phyloP scores from a whole-genome alignment of 2,888 invertebrate genomes.

The Physocephala rufipes region DNA sequence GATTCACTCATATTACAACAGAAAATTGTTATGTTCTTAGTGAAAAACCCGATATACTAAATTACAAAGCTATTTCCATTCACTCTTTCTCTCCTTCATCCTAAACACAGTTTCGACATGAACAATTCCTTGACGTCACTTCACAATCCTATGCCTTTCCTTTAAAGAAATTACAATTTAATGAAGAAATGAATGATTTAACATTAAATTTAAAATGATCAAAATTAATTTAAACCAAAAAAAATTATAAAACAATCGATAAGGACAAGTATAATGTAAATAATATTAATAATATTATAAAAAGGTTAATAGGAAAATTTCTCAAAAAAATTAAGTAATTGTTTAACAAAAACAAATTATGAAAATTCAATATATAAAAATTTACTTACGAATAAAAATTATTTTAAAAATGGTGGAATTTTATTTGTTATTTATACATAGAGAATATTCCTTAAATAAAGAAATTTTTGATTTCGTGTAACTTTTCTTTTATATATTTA shows the following conservation, averaged over 20 bases:
- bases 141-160: too few species aligned
- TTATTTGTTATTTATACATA: not conserved
- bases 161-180: too few species aligned
- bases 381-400: constrained; percentile 31
- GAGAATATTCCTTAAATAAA: not conserved
- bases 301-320: constrained; percentile 38
- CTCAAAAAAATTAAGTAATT: constrained; percentile 36
- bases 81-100: not conserved
- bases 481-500: too few species aligned
- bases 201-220: constrained; percentile 6
- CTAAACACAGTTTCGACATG: constrained; percentile 26
- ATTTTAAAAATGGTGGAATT: constrained; percentile 25
- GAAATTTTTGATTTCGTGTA: too few species aligned
- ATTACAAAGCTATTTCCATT: too few species aligned
- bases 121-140: not conserved
- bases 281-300: constrained; percentile 35
- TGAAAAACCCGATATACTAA: too few species aligned
- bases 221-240: too few species aligned
- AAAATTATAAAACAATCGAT: constrained; percentile 38
- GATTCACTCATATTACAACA: too few species aligned
- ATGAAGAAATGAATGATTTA: too few species aligned
- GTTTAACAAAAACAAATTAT: constrained; percentile 35
- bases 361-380: constrained; percentile 29
- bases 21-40: too few species aligned
- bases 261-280: constrained; percentile 39